A percentile compares a stretch with the other conserved stretches of the same genome.
Evolutionary conservation across 1,140 invertebrate species (phyloP).

Genomic region (Drosophila simulans): DNA sequence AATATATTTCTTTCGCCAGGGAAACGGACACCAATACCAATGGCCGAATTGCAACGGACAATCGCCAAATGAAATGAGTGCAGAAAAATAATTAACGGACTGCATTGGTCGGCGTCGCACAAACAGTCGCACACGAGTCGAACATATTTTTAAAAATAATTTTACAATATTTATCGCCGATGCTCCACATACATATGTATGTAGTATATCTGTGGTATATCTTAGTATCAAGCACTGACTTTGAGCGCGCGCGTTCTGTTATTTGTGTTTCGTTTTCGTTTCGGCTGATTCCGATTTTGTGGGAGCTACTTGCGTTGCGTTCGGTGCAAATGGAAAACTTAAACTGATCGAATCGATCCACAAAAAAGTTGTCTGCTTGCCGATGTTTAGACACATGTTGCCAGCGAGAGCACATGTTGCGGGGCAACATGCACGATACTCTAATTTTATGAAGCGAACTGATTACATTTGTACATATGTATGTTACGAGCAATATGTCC

Average conservation of each 20-base stretch:
- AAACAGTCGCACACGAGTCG: slow-evolving; percentile 14
- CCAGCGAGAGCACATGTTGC: slow-evolving; percentile 2
- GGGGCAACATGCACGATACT: neutral
- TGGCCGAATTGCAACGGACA: slow-evolving; percentile 15
- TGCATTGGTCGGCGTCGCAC: slow-evolving; percentile 17
- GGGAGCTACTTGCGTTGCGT: slow-evolving; percentile 66
- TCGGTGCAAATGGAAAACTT: slow-evolving; percentile 83
- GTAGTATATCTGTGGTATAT: slow-evolving; percentile 9
- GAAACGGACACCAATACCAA: slow-evolving; percentile 21
- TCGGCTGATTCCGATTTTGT: slow-evolving; percentile 9
- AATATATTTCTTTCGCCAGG: slow-evolving; percentile 16
- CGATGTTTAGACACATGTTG: slow-evolving; percentile 43
- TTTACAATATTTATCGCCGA: slow-evolving; percentile 37
- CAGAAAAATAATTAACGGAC: slow-evolving; percentile 33
- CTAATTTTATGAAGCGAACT: neutral
- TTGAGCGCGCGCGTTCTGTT: slow-evolving; percentile 47
- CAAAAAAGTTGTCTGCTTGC: neutral
- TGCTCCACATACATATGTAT: slow-evolving; percentile 22
- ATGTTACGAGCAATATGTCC: neutral
- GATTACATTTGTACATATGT: too few relatives aligned
- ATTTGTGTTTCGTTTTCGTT: slow-evolving; percentile 60
- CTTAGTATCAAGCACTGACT: slow-evolving; percentile 40
- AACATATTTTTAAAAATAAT: slow-evolving; percentile 32
- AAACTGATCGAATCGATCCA: slow-evolving; percentile 70
- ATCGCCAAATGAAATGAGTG: slow-evolving; percentile 29